Evolutionary conservation across 2,113 vertebrate species (phyloP), one percentile per base, ranked within the genome.

Genomic region (Piaya cayana): DNA sequence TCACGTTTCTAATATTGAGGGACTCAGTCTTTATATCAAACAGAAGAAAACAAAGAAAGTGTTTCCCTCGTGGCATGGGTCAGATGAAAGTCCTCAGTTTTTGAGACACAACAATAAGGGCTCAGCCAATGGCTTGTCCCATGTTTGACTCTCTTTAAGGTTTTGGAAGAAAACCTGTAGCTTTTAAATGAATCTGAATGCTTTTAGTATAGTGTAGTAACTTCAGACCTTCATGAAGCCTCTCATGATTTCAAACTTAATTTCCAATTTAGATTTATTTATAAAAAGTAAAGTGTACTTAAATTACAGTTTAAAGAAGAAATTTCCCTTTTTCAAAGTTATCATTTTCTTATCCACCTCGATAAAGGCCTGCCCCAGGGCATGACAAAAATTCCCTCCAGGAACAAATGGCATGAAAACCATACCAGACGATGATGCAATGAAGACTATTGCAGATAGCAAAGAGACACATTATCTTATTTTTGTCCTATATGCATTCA

Each of bases 361-460:
- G 68, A 88, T 18, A 82, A 30, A 93, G 88, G 49, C 76, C 49
- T 84, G 75, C 76, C 85, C 64, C 80, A 82, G 83, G 69, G 56
- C 64, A 92, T 0, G 29, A 92, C 49, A 90, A 93, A 94, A 94
- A 86, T 64, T 88, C 26, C 80, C 68, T 83, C 76, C 58, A 74
- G 77, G 52, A 96, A 81, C 56, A 78, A 95, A 67, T 5, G 0
- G 76, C 86, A 72, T 18, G 42, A 84, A 95, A 96, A 84, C 70
- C 22, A 27, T 39, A 86, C 27, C 90, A 92, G 90, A 93, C 84
- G 92, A 79, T 16, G 62, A 86, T 52, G 82, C 68, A 88, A 83
- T 16, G 62, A 88, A 49, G 82, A 77, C 68, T 88, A 83, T 52
- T 1, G 32, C 65, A 6, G 45, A 90, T 45, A 81, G 58, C 3